A percentile compares a stretch with the other conserved stretches of the same genome.
Evolutionary conservation across 2,888 invertebrate genomes (phyloP).

Genomic region (Nymphalis urticae): DNA sequence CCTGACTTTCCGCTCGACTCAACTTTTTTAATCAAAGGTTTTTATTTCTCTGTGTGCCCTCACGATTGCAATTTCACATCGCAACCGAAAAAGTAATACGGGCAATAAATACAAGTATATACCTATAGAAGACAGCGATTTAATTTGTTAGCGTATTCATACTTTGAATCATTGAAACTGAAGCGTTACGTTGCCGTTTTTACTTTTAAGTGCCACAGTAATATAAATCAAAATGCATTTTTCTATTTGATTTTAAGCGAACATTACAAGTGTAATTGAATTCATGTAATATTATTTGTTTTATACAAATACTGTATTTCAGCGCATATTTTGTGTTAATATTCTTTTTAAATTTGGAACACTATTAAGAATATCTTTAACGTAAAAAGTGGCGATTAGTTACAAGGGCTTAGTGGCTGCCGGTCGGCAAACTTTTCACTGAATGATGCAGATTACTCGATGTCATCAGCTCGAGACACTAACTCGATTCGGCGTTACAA

Average conservation of each 20-base stretch:
- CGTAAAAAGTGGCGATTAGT: no score
- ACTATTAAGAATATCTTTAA: no score
- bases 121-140: constrained; percentile 20
- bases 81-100: constrained; percentile 34
- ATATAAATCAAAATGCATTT: constrained; percentile 1
- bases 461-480: constrained; percentile 8
- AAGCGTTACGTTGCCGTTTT: constrained; percentile 9
- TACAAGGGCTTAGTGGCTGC: not conserved
- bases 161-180: constrained; percentile 13
- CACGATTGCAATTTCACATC: constrained; percentile 34
- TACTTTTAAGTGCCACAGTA: constrained; percentile 5
- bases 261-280: not conserved
- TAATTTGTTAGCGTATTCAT: constrained; percentile 19
- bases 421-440: not conserved
- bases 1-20: constrained; percentile 33
- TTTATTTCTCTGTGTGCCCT: constrained; percentile 39
- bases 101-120: constrained; percentile 32
- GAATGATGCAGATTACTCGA: constrained; percentile 8
- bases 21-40: constrained; percentile 45
- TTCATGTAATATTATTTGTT: not conserved
- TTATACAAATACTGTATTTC: not conserved
- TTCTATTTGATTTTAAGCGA: constrained; percentile 2
- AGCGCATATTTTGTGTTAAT: not conserved
- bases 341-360: no score
- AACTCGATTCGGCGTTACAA: constrained; percentile 21